Conservation (phyloP, 2,888 invertebrate genomes). For the Chloroclysta siterata region DNA sequence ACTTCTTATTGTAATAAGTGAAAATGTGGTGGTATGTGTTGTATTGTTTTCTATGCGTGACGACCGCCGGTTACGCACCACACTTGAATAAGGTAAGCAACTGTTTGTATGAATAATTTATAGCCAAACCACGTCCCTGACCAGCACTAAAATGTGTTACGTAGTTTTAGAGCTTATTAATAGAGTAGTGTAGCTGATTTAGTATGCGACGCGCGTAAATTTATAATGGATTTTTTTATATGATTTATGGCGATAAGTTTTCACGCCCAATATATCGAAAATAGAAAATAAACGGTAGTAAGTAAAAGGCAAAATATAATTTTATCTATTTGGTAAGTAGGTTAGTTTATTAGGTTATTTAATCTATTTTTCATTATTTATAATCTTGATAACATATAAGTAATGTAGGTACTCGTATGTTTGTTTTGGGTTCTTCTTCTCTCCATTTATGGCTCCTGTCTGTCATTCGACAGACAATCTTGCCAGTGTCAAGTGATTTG, state of each 20-base stretch:
- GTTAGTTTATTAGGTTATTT: no score
- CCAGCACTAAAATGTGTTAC: constrained; percentile 27
- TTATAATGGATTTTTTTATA: constrained; percentile 4
- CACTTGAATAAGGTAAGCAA: constrained; percentile 60
- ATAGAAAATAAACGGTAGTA: not conserved
- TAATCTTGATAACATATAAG: no score
- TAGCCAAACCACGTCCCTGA: constrained; percentile 35
- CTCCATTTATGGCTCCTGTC: no score
- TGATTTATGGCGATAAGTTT: constrained; percentile 10
- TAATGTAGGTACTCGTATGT: no score
- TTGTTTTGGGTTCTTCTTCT: no score
- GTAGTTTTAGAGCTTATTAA: constrained; percentile 23
- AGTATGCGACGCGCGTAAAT: not conserved
- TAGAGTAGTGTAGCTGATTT: constrained; percentile 18
- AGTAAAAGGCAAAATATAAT: no score
- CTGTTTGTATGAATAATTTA: constrained; percentile 45
- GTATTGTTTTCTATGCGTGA: constrained; percentile 57
- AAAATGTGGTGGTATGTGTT: constrained; percentile 59
- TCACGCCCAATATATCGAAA: not conserved
- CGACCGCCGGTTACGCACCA: constrained; percentile 49
- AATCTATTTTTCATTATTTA: no score
- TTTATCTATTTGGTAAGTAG: no score
- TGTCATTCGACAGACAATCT: no score
- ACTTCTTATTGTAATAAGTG: constrained; percentile 8
- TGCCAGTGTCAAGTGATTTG: no score